Conservation (phyloP, 1,140 invertebrate species). For the Apis dorsata region DNA sequence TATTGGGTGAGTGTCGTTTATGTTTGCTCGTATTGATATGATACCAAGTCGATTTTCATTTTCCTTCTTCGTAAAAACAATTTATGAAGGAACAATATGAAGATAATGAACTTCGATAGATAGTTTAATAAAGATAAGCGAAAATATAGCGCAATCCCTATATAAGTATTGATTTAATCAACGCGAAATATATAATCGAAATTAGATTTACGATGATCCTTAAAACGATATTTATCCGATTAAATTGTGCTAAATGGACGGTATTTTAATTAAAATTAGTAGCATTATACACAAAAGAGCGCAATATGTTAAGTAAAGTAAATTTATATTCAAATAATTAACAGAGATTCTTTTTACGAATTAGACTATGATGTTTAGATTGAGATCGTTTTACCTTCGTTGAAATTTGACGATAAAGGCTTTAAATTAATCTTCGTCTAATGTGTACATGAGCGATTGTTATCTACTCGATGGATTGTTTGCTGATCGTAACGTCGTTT, state of each 20-base stretch:
- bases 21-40: background rate
- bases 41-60: background rate
- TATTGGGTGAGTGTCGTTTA: slow-evolving; percentile 83
- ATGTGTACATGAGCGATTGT: slow-evolving; percentile 64
- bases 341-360: background rate
- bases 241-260: slow-evolving; percentile 8
- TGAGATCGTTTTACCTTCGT: background rate
- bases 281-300: slow-evolving; percentile 8
- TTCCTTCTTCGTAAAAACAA: background rate
- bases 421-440: slow-evolving; percentile 71
- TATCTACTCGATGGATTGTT: slow-evolving; percentile 60
- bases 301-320: background rate
- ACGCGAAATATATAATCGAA: slow-evolving; percentile 2
- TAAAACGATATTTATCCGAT: slow-evolving; percentile 1
- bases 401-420: slow-evolving; percentile 63
- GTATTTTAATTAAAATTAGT: slow-evolving; percentile 16
- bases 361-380: background rate
- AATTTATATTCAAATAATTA: background rate
- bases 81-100: background rate
- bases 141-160: background rate
- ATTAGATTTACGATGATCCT: background rate
- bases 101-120: background rate
- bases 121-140: slow-evolving; percentile 14
- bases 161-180: background rate
- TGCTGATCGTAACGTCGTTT: slow-evolving; percentile 52